Evolutionary conservation across 2,113 vertebrate species (phyloP).

Genomic region (Cryptomyrus ogoouensis): DNA sequence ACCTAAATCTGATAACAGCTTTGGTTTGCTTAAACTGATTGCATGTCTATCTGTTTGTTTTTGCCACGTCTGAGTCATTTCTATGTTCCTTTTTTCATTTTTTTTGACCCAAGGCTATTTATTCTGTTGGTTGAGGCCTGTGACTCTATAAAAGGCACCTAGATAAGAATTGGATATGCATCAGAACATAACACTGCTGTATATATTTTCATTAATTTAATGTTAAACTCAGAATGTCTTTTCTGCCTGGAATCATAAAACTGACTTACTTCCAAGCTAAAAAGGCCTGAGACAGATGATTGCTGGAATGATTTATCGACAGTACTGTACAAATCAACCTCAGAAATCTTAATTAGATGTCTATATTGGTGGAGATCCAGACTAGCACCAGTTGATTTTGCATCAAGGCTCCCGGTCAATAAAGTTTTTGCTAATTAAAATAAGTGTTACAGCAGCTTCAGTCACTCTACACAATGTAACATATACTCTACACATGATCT

Average conservation of each 20-base stretch:
- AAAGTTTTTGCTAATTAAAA: conserved; percentile 8
- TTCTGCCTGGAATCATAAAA: neutral
- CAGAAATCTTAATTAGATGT: conserved; percentile 15
- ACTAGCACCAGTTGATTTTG: neutral
- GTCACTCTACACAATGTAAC: neutral
- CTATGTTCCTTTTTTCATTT: neutral
- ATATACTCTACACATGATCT: neutral
- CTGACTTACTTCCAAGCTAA: neutral
- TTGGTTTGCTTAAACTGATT: conserved; percentile 43
- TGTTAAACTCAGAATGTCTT: neutral
- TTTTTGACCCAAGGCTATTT: conserved; percentile 12
- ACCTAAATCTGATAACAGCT: conserved; percentile 41
- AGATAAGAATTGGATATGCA: neutral
- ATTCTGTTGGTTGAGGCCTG: neutral
- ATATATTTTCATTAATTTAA: neutral
- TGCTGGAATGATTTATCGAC: neutral
- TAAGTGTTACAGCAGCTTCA: neutral
- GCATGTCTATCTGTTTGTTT: conserved; percentile 35
- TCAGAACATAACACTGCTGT: neutral
- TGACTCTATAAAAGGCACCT: neutral
- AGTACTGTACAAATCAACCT: neutral
- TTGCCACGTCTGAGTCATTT: neutral
- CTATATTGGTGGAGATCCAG: conserved; percentile 6
- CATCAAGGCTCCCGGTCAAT: conserved; percentile 9
- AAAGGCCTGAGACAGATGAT: neutral